These are phyloP conservation scores for Epistrophe eligans DNA, from an alignment of 2,888 invertebrate species.

Conservation along the genomic window DNA sequence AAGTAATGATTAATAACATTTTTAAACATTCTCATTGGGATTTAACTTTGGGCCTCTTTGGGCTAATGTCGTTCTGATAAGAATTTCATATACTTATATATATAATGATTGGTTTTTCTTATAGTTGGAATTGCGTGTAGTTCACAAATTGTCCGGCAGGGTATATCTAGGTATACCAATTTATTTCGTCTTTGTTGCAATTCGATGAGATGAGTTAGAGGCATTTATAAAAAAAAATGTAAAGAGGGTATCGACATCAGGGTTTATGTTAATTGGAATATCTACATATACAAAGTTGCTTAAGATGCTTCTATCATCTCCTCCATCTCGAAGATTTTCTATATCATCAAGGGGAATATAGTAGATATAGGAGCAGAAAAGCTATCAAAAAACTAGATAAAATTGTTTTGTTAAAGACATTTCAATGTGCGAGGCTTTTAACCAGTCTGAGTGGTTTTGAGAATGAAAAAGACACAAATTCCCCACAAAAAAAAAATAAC, in stretches of 20 bases:
- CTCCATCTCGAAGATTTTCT: conserved; percentile 20
- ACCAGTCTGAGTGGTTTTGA: conserved; percentile 31
- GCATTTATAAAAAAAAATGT: background rate
- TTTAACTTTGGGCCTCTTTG: conserved; percentile 35
- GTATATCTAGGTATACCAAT: background rate
- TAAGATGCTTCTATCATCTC: conserved; percentile 16
- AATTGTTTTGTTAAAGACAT: conserved; percentile 22
- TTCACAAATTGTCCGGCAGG: conserved; percentile 62
- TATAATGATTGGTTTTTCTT: conserved; percentile 22
- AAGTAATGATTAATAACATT: conserved; percentile 32
- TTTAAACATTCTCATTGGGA: conserved; percentile 66
- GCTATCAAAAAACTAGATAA: conserved; percentile 36
- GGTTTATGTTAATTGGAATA: conserved; percentile 66
- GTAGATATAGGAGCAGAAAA: background rate
- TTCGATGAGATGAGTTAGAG: background rate
- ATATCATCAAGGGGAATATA: background rate
- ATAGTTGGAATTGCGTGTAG: conserved; percentile 41
- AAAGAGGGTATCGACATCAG: conserved; percentile 28
- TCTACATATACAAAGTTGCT: conserved; percentile 39
- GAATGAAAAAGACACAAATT: conserved; percentile 6
- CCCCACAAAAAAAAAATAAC: background rate
- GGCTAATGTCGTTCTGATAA: conserved; percentile 58
- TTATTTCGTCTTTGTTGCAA: conserved; percentile 47
- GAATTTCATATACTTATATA: conserved; percentile 48
- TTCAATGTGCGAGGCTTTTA: conserved; percentile 1